Evolutionary conservation across 2,888 invertebrate species (phyloP).

Genomic region (Oegoconia quadripuncta): DNA sequence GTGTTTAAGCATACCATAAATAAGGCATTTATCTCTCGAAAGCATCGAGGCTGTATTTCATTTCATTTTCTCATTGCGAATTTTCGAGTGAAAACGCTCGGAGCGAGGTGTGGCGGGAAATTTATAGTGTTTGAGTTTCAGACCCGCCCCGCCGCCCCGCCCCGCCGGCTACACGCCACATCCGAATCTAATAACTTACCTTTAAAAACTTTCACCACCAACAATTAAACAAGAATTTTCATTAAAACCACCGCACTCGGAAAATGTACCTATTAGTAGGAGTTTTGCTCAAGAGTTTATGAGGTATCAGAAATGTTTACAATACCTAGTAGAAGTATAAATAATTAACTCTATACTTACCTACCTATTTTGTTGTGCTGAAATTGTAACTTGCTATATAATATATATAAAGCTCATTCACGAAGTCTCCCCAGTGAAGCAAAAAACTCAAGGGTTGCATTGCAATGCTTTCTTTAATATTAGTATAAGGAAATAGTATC

Average conservation of each 20-base stretch:
- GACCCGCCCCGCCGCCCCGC: constrained; percentile 6
- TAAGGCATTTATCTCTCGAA: constrained; percentile 1
- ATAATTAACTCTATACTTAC: too few relatives aligned
- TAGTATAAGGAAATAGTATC: too few relatives aligned
- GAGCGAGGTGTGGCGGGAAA: constrained; percentile 39
- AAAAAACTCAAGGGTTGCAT: too few relatives aligned
- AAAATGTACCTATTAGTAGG: constrained; percentile 5
- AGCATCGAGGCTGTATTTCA: constrained; percentile 9
- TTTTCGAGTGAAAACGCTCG: constrained; percentile 15
- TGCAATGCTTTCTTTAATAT: too few relatives aligned
- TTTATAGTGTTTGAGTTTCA: constrained; percentile 43
- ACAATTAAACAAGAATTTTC: constrained; percentile 22
- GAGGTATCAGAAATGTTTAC: not conserved
- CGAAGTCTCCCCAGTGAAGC: too few relatives aligned
- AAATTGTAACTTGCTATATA: too few relatives aligned
- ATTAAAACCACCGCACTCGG: constrained; percentile 14
- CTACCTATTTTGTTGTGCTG: too few relatives aligned
- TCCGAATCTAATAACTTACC: constrained; percentile 36
- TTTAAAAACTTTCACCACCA: constrained; percentile 29
- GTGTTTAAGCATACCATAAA: too few relatives aligned
- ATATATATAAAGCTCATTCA: too few relatives aligned
- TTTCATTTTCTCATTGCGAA: constrained; percentile 9
- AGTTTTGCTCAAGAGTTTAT: not conserved
- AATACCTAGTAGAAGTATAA: too few relatives aligned
- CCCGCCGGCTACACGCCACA: constrained; percentile 32